These are phyloP conservation scores for Mya arenaria DNA, from an alignment of 1,140 invertebrate species.

Conservation along the genomic window DNA sequence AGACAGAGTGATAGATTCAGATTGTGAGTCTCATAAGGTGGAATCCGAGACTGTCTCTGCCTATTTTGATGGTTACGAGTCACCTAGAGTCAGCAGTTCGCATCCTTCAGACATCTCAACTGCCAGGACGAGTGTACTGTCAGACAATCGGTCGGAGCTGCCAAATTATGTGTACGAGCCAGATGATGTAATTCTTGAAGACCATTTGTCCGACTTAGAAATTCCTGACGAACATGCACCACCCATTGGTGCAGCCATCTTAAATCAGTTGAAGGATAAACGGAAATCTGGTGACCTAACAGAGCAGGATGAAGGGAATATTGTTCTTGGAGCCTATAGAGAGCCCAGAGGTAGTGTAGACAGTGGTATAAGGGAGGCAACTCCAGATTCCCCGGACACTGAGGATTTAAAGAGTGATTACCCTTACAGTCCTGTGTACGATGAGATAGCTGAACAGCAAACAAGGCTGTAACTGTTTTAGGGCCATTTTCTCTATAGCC, in stretches of 20 bases:
- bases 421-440: conserved; percentile 49
- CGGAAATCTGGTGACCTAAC: neutral
- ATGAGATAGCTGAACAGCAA: conserved; percentile 37
- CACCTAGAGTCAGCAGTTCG: conserved; percentile 43
- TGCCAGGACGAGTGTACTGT: neutral
- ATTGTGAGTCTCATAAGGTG: neutral
- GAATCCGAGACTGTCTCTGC: conserved; percentile 35
- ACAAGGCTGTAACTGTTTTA: conserved; percentile 49
- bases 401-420: conserved; percentile 28
- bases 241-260: conserved; percentile 9
- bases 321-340: conserved; percentile 22
- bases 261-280: neutral
- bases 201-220: conserved; percentile 24
- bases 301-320: neutral
- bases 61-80: conserved; percentile 44
- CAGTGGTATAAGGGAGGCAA: neutral
- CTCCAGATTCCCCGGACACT: neutral
- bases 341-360: conserved; percentile 44
- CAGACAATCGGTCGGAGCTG: conserved; percentile 3
- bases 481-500: too few species aligned
- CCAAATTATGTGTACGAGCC: conserved; percentile 19
- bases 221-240: conserved; percentile 44
- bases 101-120: conserved; percentile 28
- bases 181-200: conserved; percentile 19
- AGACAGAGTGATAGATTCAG: conserved; percentile 21